These are phyloP conservation scores for Scomber scombrus DNA, from an alignment of 2,113 vertebrate genomes.

Conservation along the genomic window DNA sequence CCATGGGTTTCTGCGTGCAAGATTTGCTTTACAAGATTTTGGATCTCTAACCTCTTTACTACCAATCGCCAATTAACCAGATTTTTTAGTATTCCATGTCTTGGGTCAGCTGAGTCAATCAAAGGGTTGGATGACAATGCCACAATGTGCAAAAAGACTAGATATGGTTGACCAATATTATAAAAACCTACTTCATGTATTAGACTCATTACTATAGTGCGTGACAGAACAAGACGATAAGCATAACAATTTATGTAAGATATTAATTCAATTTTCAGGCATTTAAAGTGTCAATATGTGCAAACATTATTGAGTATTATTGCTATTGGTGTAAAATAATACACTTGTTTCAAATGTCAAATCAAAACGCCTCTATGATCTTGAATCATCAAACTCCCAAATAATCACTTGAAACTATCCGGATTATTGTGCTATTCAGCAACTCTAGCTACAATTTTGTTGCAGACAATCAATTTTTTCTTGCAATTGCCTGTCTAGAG, in stretches of 20 bases:
- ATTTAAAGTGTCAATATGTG: constrained; percentile 6
- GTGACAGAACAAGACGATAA: not conserved
- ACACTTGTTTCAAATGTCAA: not conserved
- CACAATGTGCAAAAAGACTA: too few relatives aligned
- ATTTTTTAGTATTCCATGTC: not conserved
- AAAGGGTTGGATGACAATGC: too few relatives aligned
- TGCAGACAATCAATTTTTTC: constrained; percentile 42
- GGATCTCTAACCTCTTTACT: too few relatives aligned
- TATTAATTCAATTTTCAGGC: not conserved
- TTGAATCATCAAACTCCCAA: constrained; percentile 27
- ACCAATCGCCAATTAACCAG: too few relatives aligned
- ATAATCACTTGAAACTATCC: constrained; percentile 32
- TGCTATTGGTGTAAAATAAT: not conserved
- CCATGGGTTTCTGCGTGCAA: not conserved
- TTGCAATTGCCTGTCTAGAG: constrained; percentile 53
- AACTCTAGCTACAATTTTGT: constrained; percentile 29
- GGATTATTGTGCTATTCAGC: constrained; percentile 32
- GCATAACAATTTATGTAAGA: not conserved
- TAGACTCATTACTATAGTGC: too few relatives aligned
- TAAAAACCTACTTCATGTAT: too few relatives aligned
- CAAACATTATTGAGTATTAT: not conserved
- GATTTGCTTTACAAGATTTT: too few relatives aligned
- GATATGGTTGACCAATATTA: too few relatives aligned
- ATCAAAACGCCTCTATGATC: constrained; percentile 20
- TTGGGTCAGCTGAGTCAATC: not conserved